Percentiles rank a stretch among this genome's conserved stretches.
These are phyloP conservation scores for Cantharis flavilabris DNA, from an alignment of 2,888 invertebrate genomes.

Conservation along the genomic window DNA sequence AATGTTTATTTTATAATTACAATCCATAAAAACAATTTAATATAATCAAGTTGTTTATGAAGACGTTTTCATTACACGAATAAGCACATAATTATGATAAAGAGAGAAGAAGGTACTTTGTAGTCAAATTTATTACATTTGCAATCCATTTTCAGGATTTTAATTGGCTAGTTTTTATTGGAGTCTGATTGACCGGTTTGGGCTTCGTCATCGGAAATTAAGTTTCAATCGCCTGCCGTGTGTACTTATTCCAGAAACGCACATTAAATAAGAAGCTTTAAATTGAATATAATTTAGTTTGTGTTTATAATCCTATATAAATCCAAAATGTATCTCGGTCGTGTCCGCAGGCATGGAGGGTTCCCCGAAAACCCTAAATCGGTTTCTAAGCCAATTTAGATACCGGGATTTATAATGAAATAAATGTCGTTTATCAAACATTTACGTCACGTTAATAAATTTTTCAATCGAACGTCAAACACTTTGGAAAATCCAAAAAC, in stretches of 20 bases:
- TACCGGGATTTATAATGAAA: slow-evolving; percentile 25
- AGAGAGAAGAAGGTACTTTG: not conserved
- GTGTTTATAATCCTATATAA: slow-evolving; percentile 23
- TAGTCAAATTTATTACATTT: not conserved
- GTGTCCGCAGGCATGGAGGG: slow-evolving; percentile 24
- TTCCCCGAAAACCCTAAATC: slow-evolving; percentile 24
- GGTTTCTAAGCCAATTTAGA: slow-evolving; percentile 25
- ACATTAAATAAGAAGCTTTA: slow-evolving; percentile 14
- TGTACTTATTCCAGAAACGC: slow-evolving; percentile 2
- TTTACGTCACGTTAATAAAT: slow-evolving; percentile 8
- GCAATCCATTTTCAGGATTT: not conserved
- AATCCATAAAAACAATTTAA: not conserved
- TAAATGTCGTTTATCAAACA: slow-evolving; percentile 25
- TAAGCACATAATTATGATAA: not conserved
- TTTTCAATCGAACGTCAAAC: not conserved
- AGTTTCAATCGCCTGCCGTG: not conserved
- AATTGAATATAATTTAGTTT: slow-evolving; percentile 29
- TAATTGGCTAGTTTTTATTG: not conserved
- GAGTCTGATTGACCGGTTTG: not conserved
- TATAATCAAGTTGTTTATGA: not conserved
- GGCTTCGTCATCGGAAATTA: not conserved
- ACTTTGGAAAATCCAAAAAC: slow-evolving; percentile 21
- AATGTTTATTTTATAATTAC: not conserved
- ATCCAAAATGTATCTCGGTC: slow-evolving; percentile 26
- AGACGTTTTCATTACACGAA: not conserved